Conservation (phyloP, 2,888 invertebrate species). For the Cremastinae sp. region DNA sequence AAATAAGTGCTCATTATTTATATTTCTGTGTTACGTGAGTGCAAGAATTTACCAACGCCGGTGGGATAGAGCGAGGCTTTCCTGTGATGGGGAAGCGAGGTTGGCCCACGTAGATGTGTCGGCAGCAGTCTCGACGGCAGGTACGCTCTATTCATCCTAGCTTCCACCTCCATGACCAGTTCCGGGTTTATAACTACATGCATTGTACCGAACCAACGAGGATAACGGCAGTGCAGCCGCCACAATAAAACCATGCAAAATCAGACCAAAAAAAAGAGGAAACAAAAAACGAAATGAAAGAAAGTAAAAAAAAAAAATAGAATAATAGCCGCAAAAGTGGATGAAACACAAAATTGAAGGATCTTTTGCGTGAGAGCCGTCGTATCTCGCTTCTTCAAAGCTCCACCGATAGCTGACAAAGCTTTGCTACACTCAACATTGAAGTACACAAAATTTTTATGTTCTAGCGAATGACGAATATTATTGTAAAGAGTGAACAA, state of each 20-base stretch:
- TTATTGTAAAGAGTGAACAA: constrained; percentile 25
- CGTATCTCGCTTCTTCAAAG: constrained; percentile 33
- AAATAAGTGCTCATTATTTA: constrained; percentile 23
- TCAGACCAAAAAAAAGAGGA: constrained; percentile 74
- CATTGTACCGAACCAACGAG: constrained; percentile 73
- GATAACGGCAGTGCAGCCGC: constrained; percentile 75
- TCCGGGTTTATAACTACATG: constrained; percentile 92
- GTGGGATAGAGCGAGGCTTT: constrained; percentile 78
- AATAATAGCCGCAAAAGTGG: constrained; percentile 25
- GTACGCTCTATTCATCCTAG: constrained; percentile 87
- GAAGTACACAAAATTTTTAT: constrained; percentile 28
- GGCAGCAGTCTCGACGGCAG: constrained; percentile 87
- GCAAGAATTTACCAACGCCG: constrained; percentile 77
- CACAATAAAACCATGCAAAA: constrained; percentile 79
- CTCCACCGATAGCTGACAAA: constrained; percentile 30
- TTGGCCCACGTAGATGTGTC: constrained; percentile 76
- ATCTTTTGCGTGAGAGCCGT: constrained; percentile 9
- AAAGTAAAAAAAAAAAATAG: constrained; percentile 39
- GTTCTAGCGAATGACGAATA: constrained; percentile 17
- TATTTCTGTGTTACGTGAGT: constrained; percentile 56
- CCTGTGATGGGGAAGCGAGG: constrained; percentile 77
- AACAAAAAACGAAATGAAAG: constrained; percentile 59
- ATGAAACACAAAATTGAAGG: constrained; percentile 39
- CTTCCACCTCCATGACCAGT: constrained; percentile 93
- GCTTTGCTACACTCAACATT: constrained; percentile 41